These are phyloP conservation scores for Wiebesia pumilae DNA, from an alignment of 1,140 invertebrate species.

Conservation along the genomic window DNA sequence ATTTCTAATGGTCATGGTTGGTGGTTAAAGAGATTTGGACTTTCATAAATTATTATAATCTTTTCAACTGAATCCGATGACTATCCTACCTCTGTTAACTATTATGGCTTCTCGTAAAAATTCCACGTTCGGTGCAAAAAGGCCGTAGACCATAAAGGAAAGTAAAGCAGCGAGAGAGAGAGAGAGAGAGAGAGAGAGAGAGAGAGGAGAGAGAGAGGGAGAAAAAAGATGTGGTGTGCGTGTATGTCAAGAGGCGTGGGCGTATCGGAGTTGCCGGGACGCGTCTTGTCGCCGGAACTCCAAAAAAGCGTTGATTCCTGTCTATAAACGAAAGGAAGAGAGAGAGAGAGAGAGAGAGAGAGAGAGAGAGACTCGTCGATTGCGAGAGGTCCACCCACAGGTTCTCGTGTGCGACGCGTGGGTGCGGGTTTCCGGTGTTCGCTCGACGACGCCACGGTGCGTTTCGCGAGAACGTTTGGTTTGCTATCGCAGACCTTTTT, in stretches of 20 bases:
- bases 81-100: neutral
- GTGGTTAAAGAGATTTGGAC: neutral
- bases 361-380: conserved; percentile 39
- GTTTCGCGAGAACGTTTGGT: neutral
- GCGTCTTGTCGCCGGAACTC: conserved; percentile 8
- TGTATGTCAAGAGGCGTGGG: conserved; percentile 9
- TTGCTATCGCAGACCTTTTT: neutral
- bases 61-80: neutral
- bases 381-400: conserved; percentile 55
- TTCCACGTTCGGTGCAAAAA: conserved; percentile 9
- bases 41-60: neutral
- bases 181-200: neutral
- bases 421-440: conserved; percentile 36
- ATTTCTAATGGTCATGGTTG: neutral
- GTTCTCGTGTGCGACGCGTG: conserved; percentile 43
- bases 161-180: neutral
- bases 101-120: conserved; percentile 14
- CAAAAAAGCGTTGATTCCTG: conserved; percentile 49
- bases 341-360: neutral
- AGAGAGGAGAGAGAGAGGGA: neutral
- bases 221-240: neutral
- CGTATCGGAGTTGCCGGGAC: conserved; percentile 29
- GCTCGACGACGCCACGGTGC: neutral
- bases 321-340: conserved; percentile 23
- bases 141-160: neutral